phyloP scores from a whole-genome alignment of 2,113 vertebrate species.

The Peromyscus californicus region DNA sequence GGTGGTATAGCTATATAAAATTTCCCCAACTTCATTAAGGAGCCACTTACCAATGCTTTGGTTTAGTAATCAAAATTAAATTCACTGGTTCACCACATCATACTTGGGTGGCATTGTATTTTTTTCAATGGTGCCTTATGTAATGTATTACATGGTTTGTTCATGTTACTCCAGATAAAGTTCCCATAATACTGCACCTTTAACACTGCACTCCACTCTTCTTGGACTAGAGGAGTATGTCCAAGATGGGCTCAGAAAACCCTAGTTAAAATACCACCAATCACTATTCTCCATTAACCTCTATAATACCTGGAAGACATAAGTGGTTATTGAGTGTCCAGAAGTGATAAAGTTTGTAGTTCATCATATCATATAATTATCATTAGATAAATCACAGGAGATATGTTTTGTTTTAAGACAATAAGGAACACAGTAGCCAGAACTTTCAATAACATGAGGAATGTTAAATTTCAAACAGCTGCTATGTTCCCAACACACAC shows the following conservation, averaged over 20 bases:
- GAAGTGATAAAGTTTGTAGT: not conserved
- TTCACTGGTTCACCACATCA: no score
- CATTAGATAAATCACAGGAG: not conserved
- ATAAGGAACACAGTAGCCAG: not conserved
- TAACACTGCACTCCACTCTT: not conserved
- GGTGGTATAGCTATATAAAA: not conserved
- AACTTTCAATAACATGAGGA: not conserved
- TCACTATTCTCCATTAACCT: not conserved
- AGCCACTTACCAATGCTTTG: no score
- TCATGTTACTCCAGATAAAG: not conserved
- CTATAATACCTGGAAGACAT: not conserved
- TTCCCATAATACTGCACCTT: not conserved
- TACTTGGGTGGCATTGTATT: no score
- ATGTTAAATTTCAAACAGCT: not conserved
- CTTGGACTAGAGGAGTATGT: not conserved
- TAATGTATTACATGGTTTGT: not conserved
- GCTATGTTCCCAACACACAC: not conserved
- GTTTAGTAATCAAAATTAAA: no score
- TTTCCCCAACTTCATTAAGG: accelerated
- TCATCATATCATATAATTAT: not conserved
- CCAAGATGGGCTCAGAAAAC: not conserved
- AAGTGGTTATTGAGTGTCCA: not conserved
- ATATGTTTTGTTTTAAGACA: not conserved
- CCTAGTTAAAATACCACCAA: not conserved
- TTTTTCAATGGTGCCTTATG: not conserved